Evolutionary conservation across 2,888 invertebrate species (phyloP), one percentile per base, ranked within the genome.

Genomic region (Pemphredon lugubris): DNA sequence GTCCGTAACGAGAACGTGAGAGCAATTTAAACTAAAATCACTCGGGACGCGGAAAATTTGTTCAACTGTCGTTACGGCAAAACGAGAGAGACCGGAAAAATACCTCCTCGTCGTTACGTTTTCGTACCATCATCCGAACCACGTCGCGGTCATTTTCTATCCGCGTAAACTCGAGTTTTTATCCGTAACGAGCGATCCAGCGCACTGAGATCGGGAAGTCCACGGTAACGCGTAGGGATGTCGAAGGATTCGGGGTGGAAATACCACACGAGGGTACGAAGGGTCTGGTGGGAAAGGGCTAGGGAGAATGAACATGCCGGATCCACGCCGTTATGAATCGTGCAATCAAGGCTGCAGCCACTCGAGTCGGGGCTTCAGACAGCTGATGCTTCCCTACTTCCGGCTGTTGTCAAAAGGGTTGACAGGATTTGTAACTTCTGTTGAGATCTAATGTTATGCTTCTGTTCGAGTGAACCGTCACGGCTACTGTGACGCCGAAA

Each of bases 291-390:
- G 53, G 21, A 53, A 67, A 45, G 42, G 45, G 59, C 39, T 14
- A 40, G 26, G 39, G 50, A 30, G 59, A 30, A 23, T 6, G 60
- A 66, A 53, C 40, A 40, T 50, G 39, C 44, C 57, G 61, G 69
- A 72, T 79, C 61, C 69, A 32, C 44, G 55, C 57, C 44, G 72
- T 77, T 78, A 82, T 82, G 81, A 81, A 81, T 82, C 75, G 81
- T 40, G 82, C 80, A 81, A 81, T 81, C 80, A 81, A 72, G 61
- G 48, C 65, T 60, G 45, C 39, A 50, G 65, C 54, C 59, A 65
- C 73, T 67, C 20, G 55, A 54, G 57, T 42, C 9, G 44, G 48
- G 57, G 72, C 61, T 67, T 72, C 54, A 65, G 60, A 63, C 79
- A 79, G 74, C 79, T 79, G 79, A 79, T 79, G 72, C 77, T 61